phyloP scores from a whole-genome alignment of 2,797 vertebrate species.

The Gobio occitaniae region DNA sequence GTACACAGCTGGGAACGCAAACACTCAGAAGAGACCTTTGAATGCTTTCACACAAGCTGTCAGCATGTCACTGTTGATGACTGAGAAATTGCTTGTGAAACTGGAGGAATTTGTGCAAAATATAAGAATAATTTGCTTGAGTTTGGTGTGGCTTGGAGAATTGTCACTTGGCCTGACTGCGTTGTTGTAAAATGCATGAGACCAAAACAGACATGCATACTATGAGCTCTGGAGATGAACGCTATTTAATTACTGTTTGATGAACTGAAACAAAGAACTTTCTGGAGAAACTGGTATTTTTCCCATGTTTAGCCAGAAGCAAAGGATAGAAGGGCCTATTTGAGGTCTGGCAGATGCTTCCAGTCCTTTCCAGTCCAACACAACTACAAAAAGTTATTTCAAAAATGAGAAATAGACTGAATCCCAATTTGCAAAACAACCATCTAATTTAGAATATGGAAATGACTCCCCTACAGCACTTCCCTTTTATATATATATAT shows the following conservation, averaged over 20 bases:
- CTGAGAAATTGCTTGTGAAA: conserved; percentile 31
- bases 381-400: not conserved
- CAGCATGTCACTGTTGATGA: conserved; percentile 1
- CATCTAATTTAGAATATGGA: not conserved
- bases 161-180: conserved; percentile 20
- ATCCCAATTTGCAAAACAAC: conserved; percentile 10
- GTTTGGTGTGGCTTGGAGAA: conserved; percentile 35
- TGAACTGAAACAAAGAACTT: conserved; percentile 39
- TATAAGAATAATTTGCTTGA: conserved; percentile 33
- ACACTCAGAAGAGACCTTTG: conserved; percentile 6
- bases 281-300: conserved; percentile 30
- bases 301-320: conserved; percentile 11
- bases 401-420: not conserved
- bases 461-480: not conserved
- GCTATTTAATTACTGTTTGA: conserved; percentile 36
- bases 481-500: too few species aligned
- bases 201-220: conserved; percentile 21
- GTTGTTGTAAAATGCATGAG: conserved; percentile 21
- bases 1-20: conserved; percentile 13
- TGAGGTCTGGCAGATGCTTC: conserved; percentile 34
- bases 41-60: conserved; percentile 7
- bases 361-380: conserved; percentile 15
- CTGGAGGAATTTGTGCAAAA: conserved; percentile 28
- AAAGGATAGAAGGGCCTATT: conserved; percentile 17
- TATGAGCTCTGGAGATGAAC: conserved; percentile 31